Percentiles rank a stretch among this genome's conserved stretches.
Conservation (phyloP, 2,113 vertebrate genomes). For the Mobula hypostoma region DNA sequence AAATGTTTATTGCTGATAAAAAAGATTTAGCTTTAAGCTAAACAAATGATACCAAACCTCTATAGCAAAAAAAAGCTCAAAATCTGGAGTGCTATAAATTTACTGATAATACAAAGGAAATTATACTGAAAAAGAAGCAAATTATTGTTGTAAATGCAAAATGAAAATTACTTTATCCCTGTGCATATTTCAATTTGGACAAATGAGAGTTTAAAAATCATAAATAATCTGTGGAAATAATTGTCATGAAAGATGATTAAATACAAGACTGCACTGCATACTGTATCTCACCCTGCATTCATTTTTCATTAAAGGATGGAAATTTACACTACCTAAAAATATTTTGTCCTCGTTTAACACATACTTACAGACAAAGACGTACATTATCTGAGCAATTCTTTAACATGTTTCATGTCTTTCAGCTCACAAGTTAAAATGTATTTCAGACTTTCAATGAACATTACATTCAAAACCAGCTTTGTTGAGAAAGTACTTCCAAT, state of each 20-base stretch:
- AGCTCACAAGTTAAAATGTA: not conserved
- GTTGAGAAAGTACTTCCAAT: slow-evolving; percentile 22
- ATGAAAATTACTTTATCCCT: not conserved
- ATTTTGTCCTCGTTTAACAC: not conserved
- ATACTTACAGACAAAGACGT: not conserved
- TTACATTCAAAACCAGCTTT: not conserved
- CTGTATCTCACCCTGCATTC: not conserved
- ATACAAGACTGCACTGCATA: slow-evolving; percentile 1
- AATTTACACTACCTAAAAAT: not conserved
- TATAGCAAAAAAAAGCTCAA: slow-evolving; percentile 6
- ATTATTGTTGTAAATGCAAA: slow-evolving; percentile 18
- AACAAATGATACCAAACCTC: not conserved
- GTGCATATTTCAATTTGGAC: not conserved
- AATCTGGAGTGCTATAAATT: slow-evolving; percentile 12
- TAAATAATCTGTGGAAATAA: slow-evolving; percentile 16
- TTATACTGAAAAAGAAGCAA: not conserved
- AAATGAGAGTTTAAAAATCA: slow-evolving; percentile 24
- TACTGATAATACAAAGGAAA: slow-evolving; percentile 8
- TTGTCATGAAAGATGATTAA: not conserved
- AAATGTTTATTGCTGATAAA: slow-evolving; percentile 35
- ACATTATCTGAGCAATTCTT: not conserved
- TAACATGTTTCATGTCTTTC: not conserved
- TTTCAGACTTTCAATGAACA: not conserved
- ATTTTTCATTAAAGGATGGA: not conserved
- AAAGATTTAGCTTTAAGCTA: slow-evolving; percentile 24